Percentiles rank a stretch among this genome's conserved stretches.
Conservation (phyloP, 2,888 invertebrate species). For the Biston betularia region DNA sequence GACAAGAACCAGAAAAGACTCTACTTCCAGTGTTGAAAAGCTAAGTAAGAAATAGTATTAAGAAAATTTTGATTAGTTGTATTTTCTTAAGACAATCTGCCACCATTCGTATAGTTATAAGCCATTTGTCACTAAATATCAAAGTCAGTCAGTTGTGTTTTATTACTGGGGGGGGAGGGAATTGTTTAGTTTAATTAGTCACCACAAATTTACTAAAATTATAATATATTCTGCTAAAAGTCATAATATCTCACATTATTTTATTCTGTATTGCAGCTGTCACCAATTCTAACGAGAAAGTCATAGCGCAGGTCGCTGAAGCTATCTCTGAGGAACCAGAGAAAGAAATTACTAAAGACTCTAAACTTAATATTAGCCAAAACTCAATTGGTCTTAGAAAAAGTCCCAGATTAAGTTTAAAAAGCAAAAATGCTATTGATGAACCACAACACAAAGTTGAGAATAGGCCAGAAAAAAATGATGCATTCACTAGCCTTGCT, state of each 20-base stretch:
- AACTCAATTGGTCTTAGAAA: constrained; percentile 45
- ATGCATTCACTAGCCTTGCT: constrained; percentile 17
- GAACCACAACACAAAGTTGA: constrained; percentile 26
- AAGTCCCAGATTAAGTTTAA: constrained; percentile 58
- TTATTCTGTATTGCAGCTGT: constrained; percentile 30
- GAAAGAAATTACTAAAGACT: constrained; percentile 44
- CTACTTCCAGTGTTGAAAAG: constrained; percentile 71
- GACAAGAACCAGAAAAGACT: constrained; percentile 71
- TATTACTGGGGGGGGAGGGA: too few relatives aligned
- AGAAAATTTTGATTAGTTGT: background rate
- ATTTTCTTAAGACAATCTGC: background rate
- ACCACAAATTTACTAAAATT: background rate
- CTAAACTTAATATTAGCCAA: constrained; percentile 38
- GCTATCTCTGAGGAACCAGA: constrained; percentile 68
- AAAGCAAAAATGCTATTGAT: constrained; percentile 43
- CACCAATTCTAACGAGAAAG: constrained; percentile 24
- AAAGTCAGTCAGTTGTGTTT: too few relatives aligned
- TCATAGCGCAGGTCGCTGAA: constrained; percentile 42
- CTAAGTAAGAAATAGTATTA: constrained; percentile 56
- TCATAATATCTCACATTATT: background rate
- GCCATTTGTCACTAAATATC: too few relatives aligned
- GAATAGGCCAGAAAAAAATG: constrained; percentile 15
- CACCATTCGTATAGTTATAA: too few relatives aligned
- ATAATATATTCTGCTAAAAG: background rate
- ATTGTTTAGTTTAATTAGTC: too few relatives aligned